Conservation (phyloP, 2,113 vertebrate genomes). For the Mirza zaza region DNA sequence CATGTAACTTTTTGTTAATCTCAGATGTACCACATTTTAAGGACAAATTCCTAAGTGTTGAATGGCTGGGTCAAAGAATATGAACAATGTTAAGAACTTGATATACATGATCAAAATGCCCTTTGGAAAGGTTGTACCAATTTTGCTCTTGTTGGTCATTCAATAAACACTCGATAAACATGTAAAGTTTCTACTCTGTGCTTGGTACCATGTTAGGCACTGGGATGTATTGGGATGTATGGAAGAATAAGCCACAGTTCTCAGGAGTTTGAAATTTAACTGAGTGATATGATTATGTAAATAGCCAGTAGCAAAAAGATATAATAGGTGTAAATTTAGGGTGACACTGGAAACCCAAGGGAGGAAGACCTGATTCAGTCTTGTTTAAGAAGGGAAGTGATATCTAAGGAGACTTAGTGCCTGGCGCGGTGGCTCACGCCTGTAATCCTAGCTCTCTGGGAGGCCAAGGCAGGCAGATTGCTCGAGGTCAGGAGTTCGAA, state of each 20-base stretch:
- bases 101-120: not conserved
- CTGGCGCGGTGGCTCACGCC: no score
- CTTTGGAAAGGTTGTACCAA: not conserved
- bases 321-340: not conserved
- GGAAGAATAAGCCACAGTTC: not conserved
- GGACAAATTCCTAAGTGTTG: not conserved
- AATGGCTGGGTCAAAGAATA: not conserved
- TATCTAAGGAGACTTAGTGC: not conserved
- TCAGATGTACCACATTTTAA: not conserved
- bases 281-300: not conserved
- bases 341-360: not conserved
- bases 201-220: not conserved
- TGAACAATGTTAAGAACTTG: not conserved
- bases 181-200: not conserved
- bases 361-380: not conserved
- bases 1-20: not conserved
- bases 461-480: no score
- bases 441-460: no score
- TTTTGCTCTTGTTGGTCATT: not conserved
- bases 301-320: not conserved
- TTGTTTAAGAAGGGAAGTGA: not conserved
- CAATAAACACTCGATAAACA: not conserved
- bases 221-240: not conserved
- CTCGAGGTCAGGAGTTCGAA: no score
- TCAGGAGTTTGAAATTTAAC: not conserved